Percentiles rank a stretch among this genome's conserved stretches.
phyloP scores from a whole-genome alignment of 2,888 invertebrate genomes.

The Coelopa pilipes region DNA sequence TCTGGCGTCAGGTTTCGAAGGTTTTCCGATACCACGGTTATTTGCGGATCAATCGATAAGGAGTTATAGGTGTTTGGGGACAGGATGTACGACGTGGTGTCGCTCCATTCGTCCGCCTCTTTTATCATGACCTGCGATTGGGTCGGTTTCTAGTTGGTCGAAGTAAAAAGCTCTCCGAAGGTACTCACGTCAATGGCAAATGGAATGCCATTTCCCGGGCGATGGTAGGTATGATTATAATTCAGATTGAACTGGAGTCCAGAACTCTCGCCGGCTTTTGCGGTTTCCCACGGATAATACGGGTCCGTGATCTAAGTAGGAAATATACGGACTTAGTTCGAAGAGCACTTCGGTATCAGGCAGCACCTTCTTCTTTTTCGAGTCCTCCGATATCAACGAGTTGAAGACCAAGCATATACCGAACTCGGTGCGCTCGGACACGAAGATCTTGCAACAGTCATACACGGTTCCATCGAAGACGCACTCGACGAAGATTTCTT shows the following conservation, averaged over 20 bases:
- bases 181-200: conserved; percentile 36
- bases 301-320: conserved; percentile 45
- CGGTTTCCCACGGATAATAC: conserved; percentile 55
- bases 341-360: not conserved
- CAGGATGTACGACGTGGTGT: conserved; percentile 45
- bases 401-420: conserved; percentile 68
- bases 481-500: conserved; percentile 66
- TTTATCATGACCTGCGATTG: conserved; percentile 54
- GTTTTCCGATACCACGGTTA: conserved; percentile 48
- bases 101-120: conserved; percentile 53
- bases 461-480: conserved; percentile 63
- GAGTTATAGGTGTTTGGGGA: conserved; percentile 53
- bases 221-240: conserved; percentile 44
- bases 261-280: conserved; percentile 59
- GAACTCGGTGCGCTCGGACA: conserved; percentile 64
- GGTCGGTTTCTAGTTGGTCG: not conserved
- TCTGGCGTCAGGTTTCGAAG: conserved; percentile 47
- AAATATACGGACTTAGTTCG: not conserved
- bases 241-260: conserved; percentile 53
- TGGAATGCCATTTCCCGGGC: conserved; percentile 37
- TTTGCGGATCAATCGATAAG: conserved; percentile 52
- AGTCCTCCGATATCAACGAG: conserved; percentile 59
- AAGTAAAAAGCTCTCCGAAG: not conserved
- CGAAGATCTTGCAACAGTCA: conserved; percentile 67
- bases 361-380: conserved; percentile 52